Evolutionary conservation across 2,797 vertebrate genomes (phyloP).

Genomic region (Agapornis canus): DNA sequence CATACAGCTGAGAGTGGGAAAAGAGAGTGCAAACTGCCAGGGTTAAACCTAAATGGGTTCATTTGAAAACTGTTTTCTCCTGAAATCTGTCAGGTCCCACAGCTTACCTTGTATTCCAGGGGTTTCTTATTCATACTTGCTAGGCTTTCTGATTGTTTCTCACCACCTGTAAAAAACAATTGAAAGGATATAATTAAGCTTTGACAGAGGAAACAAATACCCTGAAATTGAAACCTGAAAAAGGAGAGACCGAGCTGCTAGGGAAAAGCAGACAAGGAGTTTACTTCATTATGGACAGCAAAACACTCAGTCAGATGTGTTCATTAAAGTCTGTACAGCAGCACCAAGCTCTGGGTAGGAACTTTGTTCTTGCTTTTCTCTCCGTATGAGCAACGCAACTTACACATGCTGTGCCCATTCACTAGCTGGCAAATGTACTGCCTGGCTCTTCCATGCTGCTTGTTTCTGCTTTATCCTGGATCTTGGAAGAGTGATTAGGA

Average conservation of each 20-base stretch:
- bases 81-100: neutral
- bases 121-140: neutral
- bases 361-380: neutral
- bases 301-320: neutral
- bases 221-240: neutral
- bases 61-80: neutral
- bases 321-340: neutral
- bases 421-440: neutral
- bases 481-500: neutral
- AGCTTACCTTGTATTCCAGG: neutral
- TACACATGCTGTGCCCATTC: fast-evolving
- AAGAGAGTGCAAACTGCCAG: neutral
- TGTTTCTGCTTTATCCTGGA: neutral
- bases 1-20: neutral
- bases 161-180: neutral
- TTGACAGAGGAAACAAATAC: neutral
- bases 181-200: neutral
- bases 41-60: neutral
- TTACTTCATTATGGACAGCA: neutral
- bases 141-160: neutral
- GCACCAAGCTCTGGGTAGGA: neutral
- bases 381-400: fast-evolving
- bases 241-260: neutral
- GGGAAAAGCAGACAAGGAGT: neutral
- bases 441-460: neutral